Conservation (phyloP, 2,797 vertebrate species). For the Euthynnus affinis region DNA sequence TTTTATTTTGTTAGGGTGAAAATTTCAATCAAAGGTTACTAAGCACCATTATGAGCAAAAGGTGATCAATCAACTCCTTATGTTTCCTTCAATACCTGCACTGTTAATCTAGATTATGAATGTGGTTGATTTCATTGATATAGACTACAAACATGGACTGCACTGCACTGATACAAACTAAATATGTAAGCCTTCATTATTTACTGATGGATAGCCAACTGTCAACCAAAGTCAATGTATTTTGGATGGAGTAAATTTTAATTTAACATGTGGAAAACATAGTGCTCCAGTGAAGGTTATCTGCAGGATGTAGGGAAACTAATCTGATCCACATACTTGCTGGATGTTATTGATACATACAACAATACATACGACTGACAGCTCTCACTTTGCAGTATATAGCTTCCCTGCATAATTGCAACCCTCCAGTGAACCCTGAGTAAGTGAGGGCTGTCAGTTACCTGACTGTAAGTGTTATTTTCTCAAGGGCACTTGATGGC, state of each 20-base stretch:
- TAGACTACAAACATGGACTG: neutral
- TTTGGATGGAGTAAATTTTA: neutral
- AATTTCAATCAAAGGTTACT: no score
- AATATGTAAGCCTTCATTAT: neutral
- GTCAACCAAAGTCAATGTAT: neutral
- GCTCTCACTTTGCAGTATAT: neutral
- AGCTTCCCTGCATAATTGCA: neutral
- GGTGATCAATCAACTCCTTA: no score
- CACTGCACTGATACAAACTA: neutral
- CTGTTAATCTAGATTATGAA: neutral
- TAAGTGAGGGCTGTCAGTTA: slow-evolving; percentile 14
- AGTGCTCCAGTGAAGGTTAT: neutral
- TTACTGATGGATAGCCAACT: neutral
- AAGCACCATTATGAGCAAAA: no score
- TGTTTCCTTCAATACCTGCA: no score
- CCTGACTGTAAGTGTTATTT: slow-evolving; percentile 7
- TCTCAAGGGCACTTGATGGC: slow-evolving; percentile 22
- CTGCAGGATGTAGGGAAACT: neutral
- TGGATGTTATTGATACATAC: slow-evolving; percentile 6
- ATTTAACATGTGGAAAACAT: neutral
- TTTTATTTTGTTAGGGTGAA: no score
- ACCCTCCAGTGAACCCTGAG: neutral
- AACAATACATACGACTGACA: neutral
- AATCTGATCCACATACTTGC: neutral
- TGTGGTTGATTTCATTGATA: neutral